These are phyloP conservation scores for Melanotaenia trifasciata DNA, from an alignment of 2,797 vertebrate species.

Conservation along the genomic window DNA sequence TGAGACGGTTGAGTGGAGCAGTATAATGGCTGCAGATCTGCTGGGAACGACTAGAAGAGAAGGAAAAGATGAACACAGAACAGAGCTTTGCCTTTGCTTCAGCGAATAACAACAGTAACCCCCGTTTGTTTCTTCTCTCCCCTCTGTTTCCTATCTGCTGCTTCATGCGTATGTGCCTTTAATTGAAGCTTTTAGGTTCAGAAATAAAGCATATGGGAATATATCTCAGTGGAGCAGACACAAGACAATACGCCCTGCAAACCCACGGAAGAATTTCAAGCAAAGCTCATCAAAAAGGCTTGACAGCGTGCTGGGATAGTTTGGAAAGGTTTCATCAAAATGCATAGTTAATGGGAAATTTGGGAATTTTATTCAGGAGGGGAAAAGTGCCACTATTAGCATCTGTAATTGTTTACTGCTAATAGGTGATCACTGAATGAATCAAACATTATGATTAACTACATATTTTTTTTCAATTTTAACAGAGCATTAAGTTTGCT, in stretches of 20 bases:
- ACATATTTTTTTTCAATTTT: background rate
- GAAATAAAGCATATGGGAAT: slow-evolving; percentile 56
- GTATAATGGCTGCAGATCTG: slow-evolving; percentile 41
- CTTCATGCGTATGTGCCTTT: slow-evolving; percentile 53
- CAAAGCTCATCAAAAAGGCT: slow-evolving; percentile 47
- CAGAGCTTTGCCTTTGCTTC: slow-evolving; percentile 29
- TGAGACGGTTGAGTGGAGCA: slow-evolving; percentile 68
- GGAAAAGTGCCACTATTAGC: background rate
- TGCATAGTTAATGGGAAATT: background rate
- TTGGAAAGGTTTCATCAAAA: slow-evolving; percentile 17
- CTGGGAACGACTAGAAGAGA: slow-evolving; percentile 55
- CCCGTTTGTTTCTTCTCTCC: slow-evolving; percentile 25
- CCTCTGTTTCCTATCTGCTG: slow-evolving; percentile 28
- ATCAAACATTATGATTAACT: background rate
- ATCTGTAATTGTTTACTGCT: slow-evolving; percentile 4
- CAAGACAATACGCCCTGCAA: slow-evolving; percentile 16
- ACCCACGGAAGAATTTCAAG: slow-evolving; percentile 48
- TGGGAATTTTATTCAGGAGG: background rate
- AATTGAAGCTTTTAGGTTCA: slow-evolving; percentile 64
- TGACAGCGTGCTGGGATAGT: slow-evolving; percentile 5
- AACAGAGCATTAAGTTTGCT: background rate
- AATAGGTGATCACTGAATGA: background rate
- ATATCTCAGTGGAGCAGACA: slow-evolving; percentile 54
- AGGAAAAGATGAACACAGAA: slow-evolving; percentile 46
- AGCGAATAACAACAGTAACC: slow-evolving; percentile 37